Percentiles rank a stretch among this genome's conserved stretches.
Evolutionary conservation across 2,113 vertebrate genomes (phyloP).

Genomic region (Sterna hirundo): DNA sequence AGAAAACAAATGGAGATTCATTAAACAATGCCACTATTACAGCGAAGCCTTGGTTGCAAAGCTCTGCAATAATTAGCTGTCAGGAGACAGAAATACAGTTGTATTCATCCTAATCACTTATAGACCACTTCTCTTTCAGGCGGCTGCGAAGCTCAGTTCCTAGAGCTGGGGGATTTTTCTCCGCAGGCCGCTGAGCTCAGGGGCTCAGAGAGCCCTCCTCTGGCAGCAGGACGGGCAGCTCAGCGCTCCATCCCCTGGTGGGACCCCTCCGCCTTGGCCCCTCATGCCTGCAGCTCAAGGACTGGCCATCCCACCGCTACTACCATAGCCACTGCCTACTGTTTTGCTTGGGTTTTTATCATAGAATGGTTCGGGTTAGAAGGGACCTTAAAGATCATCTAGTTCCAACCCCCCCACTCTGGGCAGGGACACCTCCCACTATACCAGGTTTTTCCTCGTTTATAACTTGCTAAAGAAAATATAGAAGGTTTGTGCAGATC

Average conservation of each 20-base stretch:
- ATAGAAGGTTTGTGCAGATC: neutral
- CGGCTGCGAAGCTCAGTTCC: neutral
- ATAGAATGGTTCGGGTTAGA: too few relatives aligned
- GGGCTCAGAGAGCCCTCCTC: accelerated
- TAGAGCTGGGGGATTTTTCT: neutral
- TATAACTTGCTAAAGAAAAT: neutral
- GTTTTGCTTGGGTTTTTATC: neutral
- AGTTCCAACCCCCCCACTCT: too few relatives aligned
- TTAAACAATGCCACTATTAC: neutral
- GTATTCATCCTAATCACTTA: neutral
- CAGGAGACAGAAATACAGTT: conserved; percentile 10
- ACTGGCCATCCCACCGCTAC: neutral
- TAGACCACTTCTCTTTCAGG: neutral
- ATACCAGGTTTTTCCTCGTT: neutral
- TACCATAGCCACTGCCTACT: too few relatives aligned
- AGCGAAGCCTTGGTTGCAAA: neutral
- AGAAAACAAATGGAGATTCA: neutral
- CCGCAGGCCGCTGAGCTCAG: neutral
- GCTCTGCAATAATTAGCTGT: neutral
- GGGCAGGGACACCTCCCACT: too few relatives aligned
- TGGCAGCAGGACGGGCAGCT: neutral
- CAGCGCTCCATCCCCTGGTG: neutral
- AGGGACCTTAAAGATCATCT: too few relatives aligned
- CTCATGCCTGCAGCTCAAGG: neutral
- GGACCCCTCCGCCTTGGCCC: neutral